Percentiles rank a stretch among this genome's conserved stretches.
These are phyloP conservation scores for Diploptera punctata DNA, from an alignment of 2,888 invertebrate species.

Conservation along the genomic window DNA sequence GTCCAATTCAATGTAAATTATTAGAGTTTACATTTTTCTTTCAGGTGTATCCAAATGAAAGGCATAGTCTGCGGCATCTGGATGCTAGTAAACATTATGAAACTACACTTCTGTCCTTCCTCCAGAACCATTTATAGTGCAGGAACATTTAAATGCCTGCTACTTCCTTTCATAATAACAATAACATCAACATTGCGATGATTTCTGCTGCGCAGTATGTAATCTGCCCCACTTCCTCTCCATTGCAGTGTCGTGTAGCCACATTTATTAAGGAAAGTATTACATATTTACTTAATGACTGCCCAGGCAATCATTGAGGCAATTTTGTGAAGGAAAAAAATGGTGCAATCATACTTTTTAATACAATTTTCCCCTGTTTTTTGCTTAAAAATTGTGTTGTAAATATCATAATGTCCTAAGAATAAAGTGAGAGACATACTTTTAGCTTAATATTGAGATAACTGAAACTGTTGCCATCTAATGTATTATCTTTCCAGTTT, in stretches of 20 bases:
- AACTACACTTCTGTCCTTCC: conserved; percentile 89
- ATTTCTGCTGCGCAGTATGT: conserved; percentile 4
- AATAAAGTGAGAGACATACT: background rate
- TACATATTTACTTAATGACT: conserved; percentile 2
- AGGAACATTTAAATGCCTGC: background rate
- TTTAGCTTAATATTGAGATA: background rate
- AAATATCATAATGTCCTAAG: background rate
- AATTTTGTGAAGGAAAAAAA: conserved; percentile 8
- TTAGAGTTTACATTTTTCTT: no score
- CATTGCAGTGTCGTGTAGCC: background rate
- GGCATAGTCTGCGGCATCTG: conserved; percentile 92
- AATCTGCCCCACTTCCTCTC: background rate
- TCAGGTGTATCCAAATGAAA: conserved; percentile 91
- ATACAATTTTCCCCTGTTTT: background rate
- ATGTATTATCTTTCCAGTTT: conserved; percentile 8
- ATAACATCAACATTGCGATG: background rate
- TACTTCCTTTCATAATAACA: background rate
- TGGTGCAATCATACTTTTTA: conserved; percentile 13
- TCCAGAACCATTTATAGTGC: conserved; percentile 76
- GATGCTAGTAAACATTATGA: conserved; percentile 97
- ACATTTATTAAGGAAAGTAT: conserved; percentile 16
- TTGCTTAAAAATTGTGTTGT: background rate
- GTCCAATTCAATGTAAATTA: no score
- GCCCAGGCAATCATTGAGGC: background rate
- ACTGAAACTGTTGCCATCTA: conserved; percentile 11